Evolutionary conservation across 92 coral and sea anemone species (phyloP), one percentile per base, ranked within the genome.

Genomic region (Chrysogorgia sp.): DNA sequence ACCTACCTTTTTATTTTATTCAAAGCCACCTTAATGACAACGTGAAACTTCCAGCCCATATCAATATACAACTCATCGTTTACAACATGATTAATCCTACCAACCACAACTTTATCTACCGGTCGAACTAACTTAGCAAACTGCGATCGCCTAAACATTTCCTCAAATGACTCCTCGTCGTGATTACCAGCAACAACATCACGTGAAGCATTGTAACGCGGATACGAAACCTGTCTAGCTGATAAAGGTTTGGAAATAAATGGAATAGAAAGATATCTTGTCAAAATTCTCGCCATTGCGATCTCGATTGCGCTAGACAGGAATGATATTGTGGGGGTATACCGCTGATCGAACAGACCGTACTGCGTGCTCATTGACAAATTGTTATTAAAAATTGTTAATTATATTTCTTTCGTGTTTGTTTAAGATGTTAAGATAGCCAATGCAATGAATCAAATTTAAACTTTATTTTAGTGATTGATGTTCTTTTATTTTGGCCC

Each of bases 31-130:
- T 86, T 91, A 17, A 87, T 88, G 61, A 93, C 96, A 1, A 96
- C 89, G 77, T 93, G 92, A 75, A 93, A 86, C 49, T 93, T 93
- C 96, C 97, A 93, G 10, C 97, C 97, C 82, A 93, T 85, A 78
- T 93, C 97, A 10, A 93, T 89, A 57, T 93, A 93, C 69, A 93
- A 80, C 61, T 93, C 97, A 26, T 68, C 79, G 25, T 77, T 81
- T 35, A 92, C 86, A 9, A 93, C 67, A 81, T 91, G 92, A 0
- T 77, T 60, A 8, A 93, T 85, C 62, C 31, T 63, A 0, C 97
- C 96, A 14, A 81, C 57, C 2, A 93, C 93, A 15, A 63, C 69
- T 59, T 90, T 91, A 3, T 92, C 91, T 10, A 26, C 72, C 0
- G 97, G 97, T 63, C 97, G 86, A 50, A 96, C 97, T 31, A 91